phyloP scores from a whole-genome alignment of 2,888 invertebrate species.

The Digitonthophagus gazella region DNA sequence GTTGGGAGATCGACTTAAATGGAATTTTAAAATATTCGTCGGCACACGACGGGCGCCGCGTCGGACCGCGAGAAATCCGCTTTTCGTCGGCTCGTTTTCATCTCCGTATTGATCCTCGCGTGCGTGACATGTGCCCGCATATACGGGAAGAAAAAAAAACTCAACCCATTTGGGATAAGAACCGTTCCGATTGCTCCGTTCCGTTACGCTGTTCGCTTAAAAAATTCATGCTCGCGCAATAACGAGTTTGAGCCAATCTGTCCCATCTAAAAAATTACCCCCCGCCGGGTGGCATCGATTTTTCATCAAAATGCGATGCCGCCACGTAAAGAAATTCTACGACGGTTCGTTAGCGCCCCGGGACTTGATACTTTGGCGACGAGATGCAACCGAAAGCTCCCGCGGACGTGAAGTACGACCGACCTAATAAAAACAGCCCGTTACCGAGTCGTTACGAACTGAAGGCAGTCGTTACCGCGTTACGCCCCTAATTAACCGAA shows the following conservation, averaged over 20 bases:
- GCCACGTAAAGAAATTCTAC: neutral
- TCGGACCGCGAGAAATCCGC: neutral
- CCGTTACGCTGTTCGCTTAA: too few species aligned
- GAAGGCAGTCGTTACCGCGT: neutral
- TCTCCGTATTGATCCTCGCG: neutral
- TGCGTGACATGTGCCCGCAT: neutral
- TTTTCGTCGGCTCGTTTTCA: neutral
- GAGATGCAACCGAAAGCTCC: neutral
- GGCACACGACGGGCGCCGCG: neutral
- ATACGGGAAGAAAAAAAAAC: neutral
- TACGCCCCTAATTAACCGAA: neutral
- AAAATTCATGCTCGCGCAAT: neutral
- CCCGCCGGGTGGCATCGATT: neutral
- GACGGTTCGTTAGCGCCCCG: neutral
- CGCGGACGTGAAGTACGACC: neutral
- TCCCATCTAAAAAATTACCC: neutral
- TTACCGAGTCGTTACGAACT: neutral
- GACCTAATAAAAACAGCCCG: neutral
- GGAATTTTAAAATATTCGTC: neutral
- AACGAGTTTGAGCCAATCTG: neutral
- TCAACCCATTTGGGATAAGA: neutral
- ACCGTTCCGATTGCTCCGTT: too few species aligned
- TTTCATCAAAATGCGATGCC: neutral
- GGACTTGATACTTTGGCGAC: neutral
- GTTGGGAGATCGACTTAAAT: neutral